A percentile compares a stretch with the other conserved stretches of the same genome.
These are phyloP conservation scores for Meta bourneti DNA, from an alignment of 2,888 invertebrate species.

Conservation along the genomic window DNA sequence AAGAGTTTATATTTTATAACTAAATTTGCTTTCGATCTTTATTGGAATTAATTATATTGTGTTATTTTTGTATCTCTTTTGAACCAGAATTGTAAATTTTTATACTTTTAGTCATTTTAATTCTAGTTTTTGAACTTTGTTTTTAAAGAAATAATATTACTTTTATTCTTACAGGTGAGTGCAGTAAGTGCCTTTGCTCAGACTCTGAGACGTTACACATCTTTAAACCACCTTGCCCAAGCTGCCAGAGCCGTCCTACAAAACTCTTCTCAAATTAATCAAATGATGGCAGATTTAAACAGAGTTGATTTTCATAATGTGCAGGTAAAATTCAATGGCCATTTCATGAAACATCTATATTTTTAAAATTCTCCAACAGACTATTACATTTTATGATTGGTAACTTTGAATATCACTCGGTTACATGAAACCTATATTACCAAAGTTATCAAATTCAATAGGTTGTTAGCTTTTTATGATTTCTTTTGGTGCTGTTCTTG, in stretches of 20 bases:
- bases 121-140: too few species aligned
- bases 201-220: conserved; percentile 96
- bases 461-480: too few species aligned
- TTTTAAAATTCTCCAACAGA: conserved; percentile 80
- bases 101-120: too few species aligned
- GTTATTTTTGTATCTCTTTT: too few species aligned
- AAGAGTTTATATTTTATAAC: too few species aligned
- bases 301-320: conserved; percentile 99
- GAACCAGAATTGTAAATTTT: too few species aligned
- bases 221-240: conserved; percentile 97
- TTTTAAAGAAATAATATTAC: not conserved
- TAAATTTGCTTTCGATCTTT: too few species aligned
- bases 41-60: too few species aligned
- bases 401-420: not conserved
- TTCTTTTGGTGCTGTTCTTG: too few species aligned
- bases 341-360: not conserved
- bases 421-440: not conserved
- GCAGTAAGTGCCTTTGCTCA: conserved; percentile 95
- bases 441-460: not conserved
- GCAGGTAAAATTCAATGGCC: conserved; percentile 80
- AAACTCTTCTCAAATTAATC: conserved; percentile 95
- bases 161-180: conserved; percentile 82
- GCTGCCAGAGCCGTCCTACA: conserved; percentile 97
- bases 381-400: not conserved
- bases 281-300: conserved; percentile 98